phyloP scores from a whole-genome alignment of 2,113 vertebrate species.

The Protobothrops flavoviridis region DNA sequence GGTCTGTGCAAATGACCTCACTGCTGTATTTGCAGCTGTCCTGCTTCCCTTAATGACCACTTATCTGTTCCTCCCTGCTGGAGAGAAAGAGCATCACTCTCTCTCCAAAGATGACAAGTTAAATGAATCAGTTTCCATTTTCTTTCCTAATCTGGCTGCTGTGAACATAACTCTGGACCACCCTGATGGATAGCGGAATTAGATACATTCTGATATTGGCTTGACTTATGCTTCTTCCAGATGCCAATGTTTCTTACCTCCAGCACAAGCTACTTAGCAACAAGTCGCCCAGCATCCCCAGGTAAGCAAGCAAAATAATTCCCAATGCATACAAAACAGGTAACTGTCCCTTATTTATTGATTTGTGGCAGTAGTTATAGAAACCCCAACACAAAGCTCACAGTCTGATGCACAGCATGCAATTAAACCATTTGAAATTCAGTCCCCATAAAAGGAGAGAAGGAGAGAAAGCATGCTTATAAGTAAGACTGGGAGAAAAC shows the following conservation, averaged over 20 bases:
- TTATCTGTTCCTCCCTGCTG: conserved; percentile 28
- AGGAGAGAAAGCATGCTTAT: neutral
- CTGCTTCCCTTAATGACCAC: conserved; percentile 36
- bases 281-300: neutral
- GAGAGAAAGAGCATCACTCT: neutral
- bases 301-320: neutral
- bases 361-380: neutral
- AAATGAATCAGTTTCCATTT: neutral
- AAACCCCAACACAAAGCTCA: neutral
- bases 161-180: neutral
- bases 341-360: neutral
- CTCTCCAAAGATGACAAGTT: conserved; percentile 7
- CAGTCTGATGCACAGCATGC: neutral
- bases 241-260: neutral
- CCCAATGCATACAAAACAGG: neutral
- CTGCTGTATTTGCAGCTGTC: conserved; percentile 45
- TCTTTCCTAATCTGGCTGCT: conserved; percentile 8
- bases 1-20: conserved; percentile 41
- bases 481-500: neutral
- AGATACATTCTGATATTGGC: neutral
- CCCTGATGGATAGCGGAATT: neutral
- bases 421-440: neutral
- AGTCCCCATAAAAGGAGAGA: neutral
- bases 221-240: neutral
- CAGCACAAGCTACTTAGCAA: neutral